Base-by-base conservation (phyloP, 2,113 vertebrate genomes). In the Todiramphus saurophagus region DNA sequence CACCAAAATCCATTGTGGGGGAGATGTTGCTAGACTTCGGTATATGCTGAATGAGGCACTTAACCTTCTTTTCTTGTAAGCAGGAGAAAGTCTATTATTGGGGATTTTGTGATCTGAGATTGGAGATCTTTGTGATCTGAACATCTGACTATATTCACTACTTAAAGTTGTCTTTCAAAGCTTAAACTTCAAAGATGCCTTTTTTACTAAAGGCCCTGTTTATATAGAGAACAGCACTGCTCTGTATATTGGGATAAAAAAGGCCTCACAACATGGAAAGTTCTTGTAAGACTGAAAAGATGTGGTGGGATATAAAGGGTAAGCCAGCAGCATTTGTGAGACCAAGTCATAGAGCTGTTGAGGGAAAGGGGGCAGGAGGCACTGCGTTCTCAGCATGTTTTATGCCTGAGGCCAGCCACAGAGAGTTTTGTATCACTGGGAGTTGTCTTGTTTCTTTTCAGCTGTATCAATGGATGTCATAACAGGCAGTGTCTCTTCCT, bases 391-490 rank as follows among this genome's bases (percentile, higher is more conserved):
- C 14, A 35, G 20, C 16, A n/a, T 50, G 21, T 31, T 64, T 80
- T 70, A 19, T 91, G 41, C 39, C 30, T 11, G 17, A 68, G 39
- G 56, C 24, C 39, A 74, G 27, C 14, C 21, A 21, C 31, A 7
- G 28, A 60, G 7, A 41, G 37, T 41, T 77, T 30, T 58, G 7
- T 55, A 0, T 55, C 28, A 63, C 0, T 70, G 13, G 10, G 19
- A 79, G 17, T 23, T 59, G 19, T 25, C n/a, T 74, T 70, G 7
- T 67, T 94, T 79, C 35, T 69, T 92, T 90, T 41, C 33, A 69
- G 7, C 33, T 53, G 0, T 58, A 20, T 44, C 37, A 63, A 2
- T 89, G 66, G 31, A n/a, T 88, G 73, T 83, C 0, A 0, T 53
- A 72, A 60, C 19, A 79, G 28, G 5, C 15, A 16, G 17, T 37